These are phyloP conservation scores for Tichodroma muraria DNA, from an alignment of 2,113 vertebrate genomes.

Conservation along the genomic window DNA sequence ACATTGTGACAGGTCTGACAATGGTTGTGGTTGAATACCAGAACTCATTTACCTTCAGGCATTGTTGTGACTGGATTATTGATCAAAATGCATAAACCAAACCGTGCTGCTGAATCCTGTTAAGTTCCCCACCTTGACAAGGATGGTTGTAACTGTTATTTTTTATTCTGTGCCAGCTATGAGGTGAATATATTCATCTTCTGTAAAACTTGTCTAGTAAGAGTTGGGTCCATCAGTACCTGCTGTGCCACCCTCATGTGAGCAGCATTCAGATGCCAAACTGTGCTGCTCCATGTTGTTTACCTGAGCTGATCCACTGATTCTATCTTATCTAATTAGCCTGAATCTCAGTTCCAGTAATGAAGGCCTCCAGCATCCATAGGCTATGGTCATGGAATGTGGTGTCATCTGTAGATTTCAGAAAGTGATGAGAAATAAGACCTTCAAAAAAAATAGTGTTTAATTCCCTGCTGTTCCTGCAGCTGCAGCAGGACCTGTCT, in stretches of 20 bases:
- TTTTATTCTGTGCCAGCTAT: neutral
- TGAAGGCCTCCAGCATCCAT: neutral
- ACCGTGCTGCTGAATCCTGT: neutral
- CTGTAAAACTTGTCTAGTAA: neutral
- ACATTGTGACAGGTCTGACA: accelerated
- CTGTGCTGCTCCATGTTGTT: constrained; percentile 44
- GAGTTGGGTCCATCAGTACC: neutral
- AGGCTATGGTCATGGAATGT: neutral
- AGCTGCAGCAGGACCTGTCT: neutral
- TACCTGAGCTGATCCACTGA: constrained; percentile 36
- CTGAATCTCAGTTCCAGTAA: neutral
- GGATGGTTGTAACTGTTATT: neutral
- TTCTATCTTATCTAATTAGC: constrained; percentile 5
- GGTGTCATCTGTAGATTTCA: neutral
- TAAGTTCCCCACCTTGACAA: neutral
- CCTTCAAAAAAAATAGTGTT: neutral
- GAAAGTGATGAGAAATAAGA: neutral
- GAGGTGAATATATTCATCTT: neutral
- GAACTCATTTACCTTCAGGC: neutral
- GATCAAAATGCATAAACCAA: neutral
- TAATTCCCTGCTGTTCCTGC: neutral
- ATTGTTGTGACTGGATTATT: neutral
- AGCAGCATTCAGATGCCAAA: constrained; percentile 63
- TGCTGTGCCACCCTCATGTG: constrained; percentile 32
- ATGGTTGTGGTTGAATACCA: neutral